Evolutionary conservation across 2,888 invertebrate genomes (phyloP).

Genomic region (Drosophila anomalipes): DNA sequence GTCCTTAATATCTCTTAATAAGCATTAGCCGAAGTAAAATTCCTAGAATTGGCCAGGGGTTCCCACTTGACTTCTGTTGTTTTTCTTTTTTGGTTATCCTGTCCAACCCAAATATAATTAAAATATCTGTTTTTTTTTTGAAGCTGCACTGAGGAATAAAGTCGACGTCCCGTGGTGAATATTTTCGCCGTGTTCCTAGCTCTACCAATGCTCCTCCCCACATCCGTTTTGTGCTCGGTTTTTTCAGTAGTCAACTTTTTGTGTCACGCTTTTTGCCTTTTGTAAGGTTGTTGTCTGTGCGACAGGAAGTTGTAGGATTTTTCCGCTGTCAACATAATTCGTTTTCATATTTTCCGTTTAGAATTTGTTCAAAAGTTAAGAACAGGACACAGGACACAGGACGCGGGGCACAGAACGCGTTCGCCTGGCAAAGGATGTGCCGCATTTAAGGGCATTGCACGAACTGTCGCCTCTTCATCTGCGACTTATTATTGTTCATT

Average conservation of each 20-base stretch:
- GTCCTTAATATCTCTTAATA: conserved; percentile 1
- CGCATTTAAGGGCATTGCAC: conserved; percentile 65
- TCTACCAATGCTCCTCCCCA: conserved; percentile 15
- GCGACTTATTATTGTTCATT: conserved; percentile 19
- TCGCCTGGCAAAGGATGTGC: conserved; percentile 75
- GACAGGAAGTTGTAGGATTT: conserved; percentile 79
- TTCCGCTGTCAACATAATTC: conserved; percentile 81
- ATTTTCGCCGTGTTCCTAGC: conserved; percentile 46
- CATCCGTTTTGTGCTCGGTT: conserved; percentile 3
- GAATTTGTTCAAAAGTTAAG: conserved; percentile 80
- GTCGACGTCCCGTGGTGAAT: conserved; percentile 65
- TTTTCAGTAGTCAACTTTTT: conserved; percentile 43
- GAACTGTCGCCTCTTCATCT: conserved; percentile 47
- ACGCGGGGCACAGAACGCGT: conserved; percentile 45
- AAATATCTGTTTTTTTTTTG: conserved; percentile 53
- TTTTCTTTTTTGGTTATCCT: conserved; percentile 5
- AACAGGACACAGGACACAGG: conserved; percentile 21
- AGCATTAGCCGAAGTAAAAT: neutral
- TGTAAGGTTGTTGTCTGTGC: conserved; percentile 49
- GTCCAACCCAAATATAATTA: conserved; percentile 62
- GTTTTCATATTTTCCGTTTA: conserved; percentile 81
- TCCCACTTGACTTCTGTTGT: neutral
- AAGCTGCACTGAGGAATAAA: conserved; percentile 18
- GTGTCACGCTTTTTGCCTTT: conserved; percentile 57
- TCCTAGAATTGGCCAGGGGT: neutral